Percentiles rank a stretch among this genome's conserved stretches.
Conservation (phyloP, 2,888 invertebrate species). For the Nemoura dubitans region DNA sequence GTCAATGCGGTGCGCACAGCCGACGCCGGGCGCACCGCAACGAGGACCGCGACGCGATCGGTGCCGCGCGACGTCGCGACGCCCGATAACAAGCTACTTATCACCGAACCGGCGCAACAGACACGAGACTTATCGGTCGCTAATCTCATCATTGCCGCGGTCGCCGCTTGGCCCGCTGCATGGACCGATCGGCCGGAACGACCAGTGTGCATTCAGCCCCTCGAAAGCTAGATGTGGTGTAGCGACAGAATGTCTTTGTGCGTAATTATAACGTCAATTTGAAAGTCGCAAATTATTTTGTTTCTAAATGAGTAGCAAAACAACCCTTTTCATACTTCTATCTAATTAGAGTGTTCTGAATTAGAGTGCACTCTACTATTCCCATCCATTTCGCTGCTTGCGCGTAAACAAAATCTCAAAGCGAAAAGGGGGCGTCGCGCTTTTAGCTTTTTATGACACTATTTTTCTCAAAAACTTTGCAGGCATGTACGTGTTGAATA, state of each 20-base stretch:
- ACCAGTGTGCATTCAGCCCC: background rate
- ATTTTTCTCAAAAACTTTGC: conserved; percentile 3
- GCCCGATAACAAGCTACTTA: background rate
- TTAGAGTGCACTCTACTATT: background rate
- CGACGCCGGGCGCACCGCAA: background rate
- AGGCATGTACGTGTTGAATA: background rate
- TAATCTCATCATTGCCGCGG: conserved; percentile 8
- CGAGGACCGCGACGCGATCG: background rate
- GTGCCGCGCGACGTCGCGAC: no score
- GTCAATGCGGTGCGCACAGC: conserved; percentile 1
- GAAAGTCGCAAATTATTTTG: conserved; percentile 12
- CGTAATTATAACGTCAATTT: background rate
- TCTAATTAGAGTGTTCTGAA: conserved; percentile 7
- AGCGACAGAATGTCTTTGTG: background rate
- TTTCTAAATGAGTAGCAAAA: conserved; percentile 2
- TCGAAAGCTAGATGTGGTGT: background rate
- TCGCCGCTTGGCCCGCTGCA: background rate
- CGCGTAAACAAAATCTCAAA: conserved; percentile 12
- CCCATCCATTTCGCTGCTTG: background rate
- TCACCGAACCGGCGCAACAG: conserved; percentile 3
- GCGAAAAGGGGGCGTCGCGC: background rate
- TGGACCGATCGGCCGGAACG: background rate
- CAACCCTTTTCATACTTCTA: conserved; percentile 4
- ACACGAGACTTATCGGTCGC: background rate
- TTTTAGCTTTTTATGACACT: conserved; percentile 12